phyloP scores from a whole-genome alignment of 2,113 vertebrate species.

The Microcebus ravelobensis region DNA sequence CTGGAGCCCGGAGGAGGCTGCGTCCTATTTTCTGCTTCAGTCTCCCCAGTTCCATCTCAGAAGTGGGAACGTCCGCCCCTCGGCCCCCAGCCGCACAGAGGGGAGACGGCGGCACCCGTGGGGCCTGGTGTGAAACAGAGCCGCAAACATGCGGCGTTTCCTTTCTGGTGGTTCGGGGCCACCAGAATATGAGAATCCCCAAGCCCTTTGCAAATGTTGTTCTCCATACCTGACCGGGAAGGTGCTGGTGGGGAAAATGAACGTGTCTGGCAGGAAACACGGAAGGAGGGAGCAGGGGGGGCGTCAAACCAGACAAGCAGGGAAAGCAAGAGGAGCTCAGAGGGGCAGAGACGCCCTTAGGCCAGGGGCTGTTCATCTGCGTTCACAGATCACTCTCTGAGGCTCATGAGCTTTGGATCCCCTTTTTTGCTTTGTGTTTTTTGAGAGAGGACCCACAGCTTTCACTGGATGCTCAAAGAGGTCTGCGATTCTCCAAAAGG shows the following conservation, averaged over 20 bases:
- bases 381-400: background rate
- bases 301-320: background rate
- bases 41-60: background rate
- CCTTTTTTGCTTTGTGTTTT: background rate
- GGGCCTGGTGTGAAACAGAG: background rate
- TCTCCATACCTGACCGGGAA: constrained; percentile 29
- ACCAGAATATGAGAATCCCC: background rate
- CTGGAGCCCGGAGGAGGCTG: background rate
- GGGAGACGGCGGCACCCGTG: background rate
- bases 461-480: background rate
- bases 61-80: background rate
- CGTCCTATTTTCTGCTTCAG: constrained; percentile 50
- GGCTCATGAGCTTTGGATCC: fast-evolving
- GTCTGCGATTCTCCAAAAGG: background rate
- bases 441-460: background rate
- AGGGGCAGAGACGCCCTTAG: background rate
- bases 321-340: too few species aligned
- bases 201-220: constrained; percentile 49
- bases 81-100: background rate
- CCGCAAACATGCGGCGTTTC: background rate
- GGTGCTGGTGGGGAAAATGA: constrained; percentile 7
- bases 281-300: background rate
- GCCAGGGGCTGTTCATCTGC: background rate
- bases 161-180: background rate
- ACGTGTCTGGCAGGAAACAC: background rate